Base-by-base conservation (phyloP, 2,888 invertebrate species). In the Sphaerophoria taeniata region DNA sequence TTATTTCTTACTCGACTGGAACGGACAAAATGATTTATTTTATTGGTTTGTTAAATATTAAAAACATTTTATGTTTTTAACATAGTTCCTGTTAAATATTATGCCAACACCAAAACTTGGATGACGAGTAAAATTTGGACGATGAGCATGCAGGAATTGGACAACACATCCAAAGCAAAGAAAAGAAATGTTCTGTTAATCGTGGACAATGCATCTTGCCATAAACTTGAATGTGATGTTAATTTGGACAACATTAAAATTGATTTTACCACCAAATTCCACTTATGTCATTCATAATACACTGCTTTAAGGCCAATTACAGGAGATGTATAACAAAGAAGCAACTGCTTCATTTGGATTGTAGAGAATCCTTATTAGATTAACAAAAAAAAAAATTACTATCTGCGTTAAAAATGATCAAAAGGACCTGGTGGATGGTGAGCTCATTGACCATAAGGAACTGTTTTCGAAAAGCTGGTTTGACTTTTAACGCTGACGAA, bases 1-100 rank as follows among this genome's bases (percentile, higher is more conserved):
- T 87, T 75, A 65, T 87, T 63, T 78, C 53, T 6, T 82, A 87
- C 75, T 81, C 81, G n/a, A 60, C 86, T 39, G 87, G 81, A n/a
- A 77, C 83, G 11, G 81, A 80, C 34, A 87, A 87, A 82, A 81
- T 87, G 73, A 72, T 76, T 12, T 76, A 74, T 36, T 65, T 60
- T 24, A 87, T 87, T 73, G 87, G 84, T 67, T 63, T 16, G 11
- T 14, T 4, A 12, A n/a, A 58, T 9, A 39, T 36, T 58, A 16
- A 43, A 72, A n/a, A 53, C 0, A 24, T 31, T 14, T 11, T 56
- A 0, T 70, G 43, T n/a, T n/a, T n/a, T n/a, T n/a, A n/a, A n/a
- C n/a, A n/a, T n/a, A n/a, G n/a, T n/a, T n/a, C n/a, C n/a, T n/a
- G n/a, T 78, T 3, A 55, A 78, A 60, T 85, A 82, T 67, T 79